phyloP scores from a whole-genome alignment of 2,797 vertebrate species.

The Martes flavigula region DNA sequence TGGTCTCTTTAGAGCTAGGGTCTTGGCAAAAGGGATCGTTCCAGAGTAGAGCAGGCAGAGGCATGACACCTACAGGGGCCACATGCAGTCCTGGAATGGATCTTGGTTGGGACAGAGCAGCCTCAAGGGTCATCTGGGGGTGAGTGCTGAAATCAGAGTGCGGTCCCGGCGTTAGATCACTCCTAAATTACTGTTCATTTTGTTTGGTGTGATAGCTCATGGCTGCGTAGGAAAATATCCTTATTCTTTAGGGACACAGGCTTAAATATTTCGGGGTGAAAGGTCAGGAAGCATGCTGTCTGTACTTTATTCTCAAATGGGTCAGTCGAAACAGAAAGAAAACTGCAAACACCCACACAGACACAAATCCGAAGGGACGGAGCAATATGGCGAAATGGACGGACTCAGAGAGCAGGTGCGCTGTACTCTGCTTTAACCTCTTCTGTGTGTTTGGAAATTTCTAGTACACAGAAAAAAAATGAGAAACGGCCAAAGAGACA shows the following conservation, averaged over 20 bases:
- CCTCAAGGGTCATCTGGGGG: neutral
- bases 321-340: neutral
- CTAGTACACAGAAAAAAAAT: neutral
- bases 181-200: neutral
- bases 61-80: neutral
- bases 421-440: neutral
- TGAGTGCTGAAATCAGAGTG: neutral
- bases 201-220: neutral
- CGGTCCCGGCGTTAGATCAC: neutral
- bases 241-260: neutral
- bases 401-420: neutral
- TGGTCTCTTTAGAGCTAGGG: neutral
- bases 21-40: neutral
- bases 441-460: neutral
- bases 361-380: neutral
- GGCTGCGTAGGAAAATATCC: neutral
- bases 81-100: neutral
- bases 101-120: neutral
- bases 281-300: neutral
- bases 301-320: neutral
- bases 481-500: neutral
- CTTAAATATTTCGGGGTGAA: neutral
- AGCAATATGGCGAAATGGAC: neutral
- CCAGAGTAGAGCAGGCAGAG: neutral
- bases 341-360: fast-evolving